A percentile compares a stretch with the other conserved stretches of the same genome.
Evolutionary conservation across 2,797 vertebrate genomes (phyloP).

Genomic region (Brotula barbata): DNA sequence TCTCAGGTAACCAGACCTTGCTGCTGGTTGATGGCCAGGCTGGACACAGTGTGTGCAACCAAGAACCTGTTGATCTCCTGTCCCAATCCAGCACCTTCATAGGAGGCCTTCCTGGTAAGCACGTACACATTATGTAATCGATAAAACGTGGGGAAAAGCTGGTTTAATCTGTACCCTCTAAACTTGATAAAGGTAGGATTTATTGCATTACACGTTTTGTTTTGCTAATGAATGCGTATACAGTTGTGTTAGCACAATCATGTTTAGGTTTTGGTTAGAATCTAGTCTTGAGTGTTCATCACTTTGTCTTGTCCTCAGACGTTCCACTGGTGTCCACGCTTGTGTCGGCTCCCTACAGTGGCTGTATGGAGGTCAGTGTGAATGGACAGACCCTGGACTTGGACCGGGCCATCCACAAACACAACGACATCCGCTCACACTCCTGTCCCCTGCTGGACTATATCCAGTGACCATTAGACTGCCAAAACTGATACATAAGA

Average conservation of each 20-base stretch:
- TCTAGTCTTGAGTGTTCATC: no score
- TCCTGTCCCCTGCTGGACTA: slow-evolving; percentile 88
- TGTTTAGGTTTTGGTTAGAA: neutral
- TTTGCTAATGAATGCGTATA: slow-evolving; percentile 14
- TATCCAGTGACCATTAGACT: slow-evolving; percentile 59
- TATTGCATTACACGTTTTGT: slow-evolving; percentile 10
- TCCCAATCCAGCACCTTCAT: slow-evolving; percentile 84
- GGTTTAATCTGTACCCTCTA: no score
- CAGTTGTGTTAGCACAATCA: neutral
- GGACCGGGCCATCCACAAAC: slow-evolving; percentile 90
- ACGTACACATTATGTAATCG: neutral
- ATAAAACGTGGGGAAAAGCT: no score
- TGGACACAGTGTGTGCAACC: slow-evolving; percentile 76
- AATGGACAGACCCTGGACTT: slow-evolving; percentile 83
- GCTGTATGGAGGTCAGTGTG: slow-evolving; percentile 90
- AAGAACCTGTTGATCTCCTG: slow-evolving; percentile 76
- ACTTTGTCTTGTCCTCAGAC: no score
- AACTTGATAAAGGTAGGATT: neutral
- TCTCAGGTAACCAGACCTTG: slow-evolving; percentile 77
- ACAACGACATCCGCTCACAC: slow-evolving; percentile 93
- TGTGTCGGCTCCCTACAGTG: slow-evolving; percentile 89
- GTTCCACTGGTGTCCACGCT: slow-evolving; percentile 87
- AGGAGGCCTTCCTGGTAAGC: slow-evolving; percentile 92
- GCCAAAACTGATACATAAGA: slow-evolving; percentile 43
- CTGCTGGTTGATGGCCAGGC: slow-evolving; percentile 82